Conservation (phyloP, 2,888 invertebrate species). For the Mesochorus sp. region DNA sequence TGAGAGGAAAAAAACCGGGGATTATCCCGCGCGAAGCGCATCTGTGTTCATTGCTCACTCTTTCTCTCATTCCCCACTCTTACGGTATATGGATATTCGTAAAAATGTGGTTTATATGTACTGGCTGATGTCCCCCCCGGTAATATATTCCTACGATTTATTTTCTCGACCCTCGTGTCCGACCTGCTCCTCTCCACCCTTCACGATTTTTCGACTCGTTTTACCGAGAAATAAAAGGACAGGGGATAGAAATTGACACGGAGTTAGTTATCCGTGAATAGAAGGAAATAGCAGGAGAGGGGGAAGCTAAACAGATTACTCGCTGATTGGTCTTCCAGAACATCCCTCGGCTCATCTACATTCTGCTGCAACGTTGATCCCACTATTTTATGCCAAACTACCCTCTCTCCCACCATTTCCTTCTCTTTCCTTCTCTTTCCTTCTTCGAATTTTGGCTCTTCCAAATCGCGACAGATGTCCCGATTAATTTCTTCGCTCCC, state of each 20-base stretch:
- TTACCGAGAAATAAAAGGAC: background rate
- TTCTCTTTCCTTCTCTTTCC: slow-evolving; percentile 8
- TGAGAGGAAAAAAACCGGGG: slow-evolving; percentile 17
- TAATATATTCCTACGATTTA: slow-evolving; percentile 33
- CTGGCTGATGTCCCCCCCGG: background rate
- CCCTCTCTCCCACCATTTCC: slow-evolving; percentile 20
- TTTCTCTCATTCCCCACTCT: too few species aligned
- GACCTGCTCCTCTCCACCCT: background rate
- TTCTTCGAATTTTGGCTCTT: slow-evolving; percentile 8
- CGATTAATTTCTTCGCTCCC: slow-evolving; percentile 70
- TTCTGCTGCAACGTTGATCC: background rate
- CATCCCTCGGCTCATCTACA: background rate
- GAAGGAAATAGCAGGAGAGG: too few species aligned
- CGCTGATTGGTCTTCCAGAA: slow-evolving; percentile 72
- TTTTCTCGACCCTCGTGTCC: background rate
- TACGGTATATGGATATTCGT: slow-evolving; percentile 20
- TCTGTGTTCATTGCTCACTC: slow-evolving; percentile 38
- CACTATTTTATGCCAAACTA: background rate
- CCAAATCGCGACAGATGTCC: slow-evolving; percentile 73
- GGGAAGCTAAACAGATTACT: slow-evolving; percentile 79
- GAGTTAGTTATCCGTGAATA: slow-evolving; percentile 76
- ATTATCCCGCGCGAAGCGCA: slow-evolving; percentile 35
- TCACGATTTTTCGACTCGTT: background rate
- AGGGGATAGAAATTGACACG: slow-evolving; percentile 59
- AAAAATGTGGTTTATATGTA: slow-evolving; percentile 24